These are phyloP conservation scores for Metopolophium dirhodum DNA, from an alignment of 1,140 invertebrate genomes.

Conservation along the genomic window DNA sequence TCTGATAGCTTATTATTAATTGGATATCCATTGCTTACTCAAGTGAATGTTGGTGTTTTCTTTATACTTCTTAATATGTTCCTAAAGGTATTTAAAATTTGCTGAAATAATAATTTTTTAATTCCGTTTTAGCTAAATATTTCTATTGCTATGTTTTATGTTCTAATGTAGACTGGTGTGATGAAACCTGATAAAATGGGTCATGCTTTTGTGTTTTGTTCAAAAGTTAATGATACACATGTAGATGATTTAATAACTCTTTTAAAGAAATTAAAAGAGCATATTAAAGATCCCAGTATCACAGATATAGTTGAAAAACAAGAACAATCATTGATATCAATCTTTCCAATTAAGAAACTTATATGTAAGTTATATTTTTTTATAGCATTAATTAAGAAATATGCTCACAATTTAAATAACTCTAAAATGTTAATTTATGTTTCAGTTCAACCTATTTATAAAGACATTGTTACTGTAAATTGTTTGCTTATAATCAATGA, in stretches of 20 bases:
- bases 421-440: not conserved
- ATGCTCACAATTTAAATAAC: not conserved
- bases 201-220: constrained; percentile 51
- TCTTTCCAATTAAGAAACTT: constrained; percentile 37
- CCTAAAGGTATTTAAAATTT: constrained; percentile 34
- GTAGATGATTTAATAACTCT: constrained; percentile 15
- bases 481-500: constrained; percentile 48
- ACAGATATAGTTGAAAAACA: constrained; percentile 44
- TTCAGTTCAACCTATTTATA: constrained; percentile 53
- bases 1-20: constrained; percentile 52
- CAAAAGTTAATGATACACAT: not conserved
- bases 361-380: constrained; percentile 27
- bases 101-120: not conserved
- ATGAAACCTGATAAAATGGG: constrained; percentile 53
- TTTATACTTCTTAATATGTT: constrained; percentile 36
- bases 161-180: constrained; percentile 25
- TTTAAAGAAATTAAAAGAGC: constrained; percentile 10
- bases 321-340: constrained; percentile 43
- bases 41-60: constrained; percentile 53
- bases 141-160: not conserved
- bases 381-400: not conserved
- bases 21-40: constrained; percentile 50
- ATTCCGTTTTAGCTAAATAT: not conserved
- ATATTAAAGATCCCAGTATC: constrained; percentile 50
- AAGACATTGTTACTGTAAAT: constrained; percentile 49